Conservation (phyloP, 2,888 invertebrate genomes). For the Harmothoe impar region DNA sequence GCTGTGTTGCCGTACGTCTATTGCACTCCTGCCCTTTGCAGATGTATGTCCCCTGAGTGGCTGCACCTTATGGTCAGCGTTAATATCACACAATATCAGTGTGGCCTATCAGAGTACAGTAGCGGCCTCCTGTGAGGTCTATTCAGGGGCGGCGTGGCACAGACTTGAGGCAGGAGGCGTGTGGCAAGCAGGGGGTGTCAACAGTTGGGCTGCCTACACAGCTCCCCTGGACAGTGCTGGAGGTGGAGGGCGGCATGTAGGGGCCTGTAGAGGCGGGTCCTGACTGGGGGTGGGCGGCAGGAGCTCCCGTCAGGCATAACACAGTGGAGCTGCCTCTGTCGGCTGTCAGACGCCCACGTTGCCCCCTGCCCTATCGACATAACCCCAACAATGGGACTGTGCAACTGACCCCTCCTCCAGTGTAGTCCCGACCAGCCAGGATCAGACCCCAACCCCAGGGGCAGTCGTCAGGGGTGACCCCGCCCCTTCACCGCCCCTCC, state of each 20-base stretch:
- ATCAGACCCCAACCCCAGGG: background rate
- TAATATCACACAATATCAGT: slow-evolving; percentile 10
- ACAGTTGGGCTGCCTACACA: background rate
- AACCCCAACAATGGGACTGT: background rate
- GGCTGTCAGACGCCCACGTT: background rate
- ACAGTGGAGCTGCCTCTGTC: background rate
- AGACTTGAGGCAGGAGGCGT: background rate
- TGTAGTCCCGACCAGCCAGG: background rate
- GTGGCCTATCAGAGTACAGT: background rate
- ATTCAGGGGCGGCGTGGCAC: slow-evolving; percentile 5
- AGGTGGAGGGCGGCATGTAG: background rate
- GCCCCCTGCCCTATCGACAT: background rate
- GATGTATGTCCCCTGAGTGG: background rate
- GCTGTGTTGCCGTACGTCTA: background rate
- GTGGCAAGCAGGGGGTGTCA: background rate
- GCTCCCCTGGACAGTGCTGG: background rate
- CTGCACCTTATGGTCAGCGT: background rate
- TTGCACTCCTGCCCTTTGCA: background rate
- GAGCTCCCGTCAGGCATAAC: background rate
- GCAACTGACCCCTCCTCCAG: background rate
- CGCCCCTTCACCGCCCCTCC: background rate
- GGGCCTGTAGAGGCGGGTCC: background rate
- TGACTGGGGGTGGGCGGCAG: background rate
- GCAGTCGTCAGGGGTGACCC: background rate
- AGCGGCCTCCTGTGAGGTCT: background rate